These are phyloP conservation scores for Leistus spinibarbis DNA, from an alignment of 2,888 invertebrate species.

Conservation along the genomic window DNA sequence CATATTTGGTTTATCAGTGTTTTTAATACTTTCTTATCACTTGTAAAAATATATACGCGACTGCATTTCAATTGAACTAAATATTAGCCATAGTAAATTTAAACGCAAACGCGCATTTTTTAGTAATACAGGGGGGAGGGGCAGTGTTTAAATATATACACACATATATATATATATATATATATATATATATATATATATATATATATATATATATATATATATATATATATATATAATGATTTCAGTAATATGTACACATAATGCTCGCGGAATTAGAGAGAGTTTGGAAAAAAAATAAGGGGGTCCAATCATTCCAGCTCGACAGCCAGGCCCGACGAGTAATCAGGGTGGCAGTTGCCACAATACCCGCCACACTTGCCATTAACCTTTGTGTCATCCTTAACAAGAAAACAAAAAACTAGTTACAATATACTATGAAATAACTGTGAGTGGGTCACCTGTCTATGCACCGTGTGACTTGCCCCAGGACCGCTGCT, in stretches of 20 bases:
- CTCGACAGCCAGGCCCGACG: constrained; percentile 46
- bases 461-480: constrained; percentile 57
- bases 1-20: background rate
- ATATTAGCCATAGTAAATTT: background rate
- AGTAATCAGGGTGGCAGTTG: constrained; percentile 60
- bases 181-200: no score
- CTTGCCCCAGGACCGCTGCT: constrained; percentile 57
- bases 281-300: no score
- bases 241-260: background rate
- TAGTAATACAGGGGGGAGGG: background rate
- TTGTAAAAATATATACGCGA: background rate
- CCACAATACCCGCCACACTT: constrained; percentile 79
- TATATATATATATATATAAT: background rate
- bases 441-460: constrained; percentile 48
- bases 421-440: background rate
- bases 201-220: background rate
- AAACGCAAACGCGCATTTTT: background rate
- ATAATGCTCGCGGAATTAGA: background rate
- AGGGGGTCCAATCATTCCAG: background rate
- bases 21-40: background rate
- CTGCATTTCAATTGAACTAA: background rate
- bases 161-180: no score
- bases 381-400: constrained; percentile 53
- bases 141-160: background rate
- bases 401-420: background rate